phyloP scores from a whole-genome alignment of 2,797 vertebrate genomes.

The Phataginus tricuspis region DNA sequence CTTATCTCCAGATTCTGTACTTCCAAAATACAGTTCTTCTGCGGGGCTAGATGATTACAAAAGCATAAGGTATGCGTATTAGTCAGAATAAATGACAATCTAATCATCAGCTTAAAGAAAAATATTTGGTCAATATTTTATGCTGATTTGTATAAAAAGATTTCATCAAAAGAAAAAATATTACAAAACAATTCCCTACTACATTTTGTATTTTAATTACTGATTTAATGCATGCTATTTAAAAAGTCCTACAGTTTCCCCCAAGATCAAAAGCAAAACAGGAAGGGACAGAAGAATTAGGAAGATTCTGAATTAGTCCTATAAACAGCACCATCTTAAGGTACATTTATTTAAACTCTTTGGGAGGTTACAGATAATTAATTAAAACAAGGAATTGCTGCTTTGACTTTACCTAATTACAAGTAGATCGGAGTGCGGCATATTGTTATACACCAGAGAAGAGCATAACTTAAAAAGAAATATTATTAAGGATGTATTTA shows the following conservation, averaged over 20 bases:
- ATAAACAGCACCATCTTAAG: slow-evolving; percentile 26
- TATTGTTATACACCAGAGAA: background rate
- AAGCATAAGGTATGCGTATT: slow-evolving; percentile 46
- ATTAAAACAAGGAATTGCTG: background rate
- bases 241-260: slow-evolving; percentile 43
- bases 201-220: slow-evolving; percentile 45
- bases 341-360: slow-evolving; percentile 33
- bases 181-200: slow-evolving; percentile 29
- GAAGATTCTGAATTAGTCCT: slow-evolving; percentile 37
- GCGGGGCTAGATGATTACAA: slow-evolving; percentile 90
- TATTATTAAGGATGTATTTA: background rate
- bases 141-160: slow-evolving; percentile 13
- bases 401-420: slow-evolving; percentile 33
- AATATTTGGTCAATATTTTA: slow-evolving; percentile 16
- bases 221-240: background rate
- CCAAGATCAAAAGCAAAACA: slow-evolving; percentile 60
- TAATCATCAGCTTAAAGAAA: slow-evolving; percentile 26
- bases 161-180: slow-evolving; percentile 26
- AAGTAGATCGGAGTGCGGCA: background rate
- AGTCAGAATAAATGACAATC: slow-evolving; percentile 31
- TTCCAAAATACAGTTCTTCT: slow-evolving; percentile 97
- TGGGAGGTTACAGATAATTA: slow-evolving; percentile 16
- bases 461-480: background rate
- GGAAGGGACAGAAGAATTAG: slow-evolving; percentile 18
- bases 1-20: slow-evolving; percentile 93